Conservation (phyloP, 2,797 vertebrate genomes). For the Centropyge bicolor region DNA sequence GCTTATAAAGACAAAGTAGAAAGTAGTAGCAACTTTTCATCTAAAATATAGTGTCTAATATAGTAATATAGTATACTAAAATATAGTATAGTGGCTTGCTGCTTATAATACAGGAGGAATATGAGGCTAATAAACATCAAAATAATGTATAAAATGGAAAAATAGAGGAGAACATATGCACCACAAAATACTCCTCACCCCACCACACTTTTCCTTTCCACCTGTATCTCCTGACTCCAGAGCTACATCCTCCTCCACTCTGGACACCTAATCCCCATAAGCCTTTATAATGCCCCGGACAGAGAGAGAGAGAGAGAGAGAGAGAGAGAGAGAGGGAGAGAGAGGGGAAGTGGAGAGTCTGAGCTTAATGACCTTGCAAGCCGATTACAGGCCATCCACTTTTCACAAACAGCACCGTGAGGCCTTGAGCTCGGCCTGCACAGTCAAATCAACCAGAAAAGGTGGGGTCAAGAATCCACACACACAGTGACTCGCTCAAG, state of each 20-base stretch:
- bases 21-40: neutral
- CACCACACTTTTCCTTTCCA: conserved; percentile 17
- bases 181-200: neutral
- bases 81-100: too few relatives aligned
- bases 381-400: conserved; percentile 62
- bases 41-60: neutral
- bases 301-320: conserved; percentile 15
- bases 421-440: conserved; percentile 1
- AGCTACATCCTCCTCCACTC: conserved; percentile 53
- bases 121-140: neutral
- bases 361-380: conserved; percentile 72
- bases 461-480: neutral
- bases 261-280: conserved; percentile 75
- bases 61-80: too few relatives aligned
- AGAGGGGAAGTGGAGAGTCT: conserved; percentile 55
- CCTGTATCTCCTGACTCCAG: conserved; percentile 60
- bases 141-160: neutral
- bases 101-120: neutral
- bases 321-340: conserved; percentile 22
- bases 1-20: neutral
- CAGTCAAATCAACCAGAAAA: conserved; percentile 8
- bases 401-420: conserved; percentile 44
- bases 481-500: neutral
- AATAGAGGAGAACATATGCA: neutral
- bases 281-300: conserved; percentile 62